Evolutionary conservation across 2,113 vertebrate genomes (phyloP).

Genomic region (Corvus moneduloides): DNA sequence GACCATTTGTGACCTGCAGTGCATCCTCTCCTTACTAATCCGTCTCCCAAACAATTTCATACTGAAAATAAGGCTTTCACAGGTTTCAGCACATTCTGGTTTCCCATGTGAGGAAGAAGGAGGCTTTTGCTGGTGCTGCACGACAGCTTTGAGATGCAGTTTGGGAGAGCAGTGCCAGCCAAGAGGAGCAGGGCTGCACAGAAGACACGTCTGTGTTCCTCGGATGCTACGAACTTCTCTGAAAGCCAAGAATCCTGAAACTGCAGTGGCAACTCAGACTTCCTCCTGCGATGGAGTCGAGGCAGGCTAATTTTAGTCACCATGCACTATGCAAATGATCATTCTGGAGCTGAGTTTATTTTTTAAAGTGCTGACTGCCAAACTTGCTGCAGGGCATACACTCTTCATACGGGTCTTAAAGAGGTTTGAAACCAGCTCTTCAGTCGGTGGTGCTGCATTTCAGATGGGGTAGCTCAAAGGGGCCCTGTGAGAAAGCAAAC

Average conservation of each 20-base stretch:
- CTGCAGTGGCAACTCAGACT: conserved; percentile 10
- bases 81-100: not conserved
- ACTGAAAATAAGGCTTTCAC: not conserved
- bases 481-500: not conserved
- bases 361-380: conserved; percentile 37
- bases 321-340: conserved; percentile 16
- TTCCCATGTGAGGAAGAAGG: not conserved
- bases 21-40: not conserved
- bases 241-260: conserved; percentile 41
- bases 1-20: not conserved
- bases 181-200: not conserved
- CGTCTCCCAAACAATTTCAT: not conserved
- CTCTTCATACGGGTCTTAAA: not conserved
- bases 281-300: not conserved
- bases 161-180: not conserved
- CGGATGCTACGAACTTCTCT: not conserved
- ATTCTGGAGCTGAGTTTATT: not conserved
- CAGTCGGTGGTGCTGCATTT: fast-evolving
- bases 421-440: not conserved
- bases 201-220: conserved; percentile 4
- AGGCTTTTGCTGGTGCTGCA: not conserved
- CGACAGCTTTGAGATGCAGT: not conserved
- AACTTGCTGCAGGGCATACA: not conserved
- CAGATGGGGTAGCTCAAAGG: not conserved
- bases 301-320: conserved; percentile 52